phyloP scores from a whole-genome alignment of 2,113 vertebrate species.

The Neopipo cinnamomea region DNA sequence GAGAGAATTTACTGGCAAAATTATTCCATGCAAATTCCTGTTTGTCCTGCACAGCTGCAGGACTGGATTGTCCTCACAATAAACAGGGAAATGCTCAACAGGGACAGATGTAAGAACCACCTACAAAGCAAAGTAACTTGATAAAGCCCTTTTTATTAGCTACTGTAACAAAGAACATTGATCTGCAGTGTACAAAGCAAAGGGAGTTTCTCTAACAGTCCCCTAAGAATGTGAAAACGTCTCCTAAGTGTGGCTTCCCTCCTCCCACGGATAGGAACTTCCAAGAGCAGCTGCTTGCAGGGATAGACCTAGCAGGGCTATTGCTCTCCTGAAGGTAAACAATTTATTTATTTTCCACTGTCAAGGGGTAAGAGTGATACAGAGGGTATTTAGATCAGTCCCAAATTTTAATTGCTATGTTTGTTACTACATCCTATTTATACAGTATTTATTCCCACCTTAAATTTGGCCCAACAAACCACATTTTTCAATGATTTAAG shows the following conservation, averaged over 20 bases:
- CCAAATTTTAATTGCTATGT: neutral
- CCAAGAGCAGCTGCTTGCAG: neutral
- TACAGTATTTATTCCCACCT: neutral
- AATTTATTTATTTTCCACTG: neutral
- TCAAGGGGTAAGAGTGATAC: neutral
- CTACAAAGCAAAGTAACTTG: constrained; percentile 4
- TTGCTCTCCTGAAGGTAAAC: neutral
- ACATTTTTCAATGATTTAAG: neutral
- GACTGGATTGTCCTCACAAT: neutral
- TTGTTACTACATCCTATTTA: neutral
- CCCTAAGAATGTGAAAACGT: neutral
- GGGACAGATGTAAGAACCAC: neutral
- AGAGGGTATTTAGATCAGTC: neutral
- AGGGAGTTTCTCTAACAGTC: neutral
- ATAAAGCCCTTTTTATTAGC: constrained; percentile 39
- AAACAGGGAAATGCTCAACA: neutral
- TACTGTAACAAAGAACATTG: constrained; percentile 36
- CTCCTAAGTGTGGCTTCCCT: neutral
- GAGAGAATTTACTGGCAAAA: neutral
- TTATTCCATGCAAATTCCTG: neutral
- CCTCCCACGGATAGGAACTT: neutral
- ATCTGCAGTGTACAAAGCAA: neutral
- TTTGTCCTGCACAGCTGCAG: neutral
- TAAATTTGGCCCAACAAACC: neutral
- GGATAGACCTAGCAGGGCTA: neutral